phyloP scores from a whole-genome alignment of 2,113 vertebrate genomes.

The Tenrec ecaudatus region DNA sequence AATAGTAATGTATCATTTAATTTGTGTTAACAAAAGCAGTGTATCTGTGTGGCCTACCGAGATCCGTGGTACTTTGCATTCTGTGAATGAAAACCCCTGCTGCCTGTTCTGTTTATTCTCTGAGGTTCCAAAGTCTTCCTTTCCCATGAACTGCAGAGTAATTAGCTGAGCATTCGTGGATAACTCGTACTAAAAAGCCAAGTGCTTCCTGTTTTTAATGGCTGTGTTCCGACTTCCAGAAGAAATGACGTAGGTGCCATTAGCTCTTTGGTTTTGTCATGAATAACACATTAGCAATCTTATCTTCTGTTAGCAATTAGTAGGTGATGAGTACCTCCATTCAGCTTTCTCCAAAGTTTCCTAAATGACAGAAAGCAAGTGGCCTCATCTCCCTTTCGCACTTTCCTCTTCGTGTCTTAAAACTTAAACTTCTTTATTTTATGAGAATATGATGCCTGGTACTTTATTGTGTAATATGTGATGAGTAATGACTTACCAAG shows the following conservation, averaged over 20 bases:
- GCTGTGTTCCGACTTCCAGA: constrained; percentile 46
- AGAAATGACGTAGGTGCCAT: constrained; percentile 33
- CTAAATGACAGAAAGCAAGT: constrained; percentile 26
- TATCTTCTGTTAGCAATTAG: constrained; percentile 27
- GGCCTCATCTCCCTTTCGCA: constrained; percentile 31
- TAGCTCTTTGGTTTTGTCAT: constrained; percentile 16
- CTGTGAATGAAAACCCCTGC: constrained; percentile 1
- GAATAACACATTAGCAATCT: constrained; percentile 27
- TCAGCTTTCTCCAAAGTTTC: constrained; percentile 9
- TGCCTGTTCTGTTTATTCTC: constrained; percentile 5
- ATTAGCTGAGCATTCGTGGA: constrained; percentile 21
- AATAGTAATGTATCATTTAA: constrained; percentile 36
- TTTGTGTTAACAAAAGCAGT: constrained; percentile 48
- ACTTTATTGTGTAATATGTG: constrained; percentile 18
- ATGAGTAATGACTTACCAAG: constrained; percentile 17
- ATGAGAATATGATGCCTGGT: constrained; percentile 9
- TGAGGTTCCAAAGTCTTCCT: constrained; percentile 14
- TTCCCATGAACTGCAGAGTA: not conserved
- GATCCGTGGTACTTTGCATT: not conserved
- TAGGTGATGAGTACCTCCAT: constrained; percentile 35
- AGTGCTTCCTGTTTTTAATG: constrained; percentile 13
- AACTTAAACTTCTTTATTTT: constrained; percentile 53
- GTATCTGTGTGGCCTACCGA: not conserved
- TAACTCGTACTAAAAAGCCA: constrained; percentile 40
- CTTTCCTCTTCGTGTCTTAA: constrained; percentile 18